Percentiles rank a stretch among this genome's conserved stretches.
Evolutionary conservation across 2,113 vertebrate species (phyloP).

Genomic region (Rhabdornis inornatus): DNA sequence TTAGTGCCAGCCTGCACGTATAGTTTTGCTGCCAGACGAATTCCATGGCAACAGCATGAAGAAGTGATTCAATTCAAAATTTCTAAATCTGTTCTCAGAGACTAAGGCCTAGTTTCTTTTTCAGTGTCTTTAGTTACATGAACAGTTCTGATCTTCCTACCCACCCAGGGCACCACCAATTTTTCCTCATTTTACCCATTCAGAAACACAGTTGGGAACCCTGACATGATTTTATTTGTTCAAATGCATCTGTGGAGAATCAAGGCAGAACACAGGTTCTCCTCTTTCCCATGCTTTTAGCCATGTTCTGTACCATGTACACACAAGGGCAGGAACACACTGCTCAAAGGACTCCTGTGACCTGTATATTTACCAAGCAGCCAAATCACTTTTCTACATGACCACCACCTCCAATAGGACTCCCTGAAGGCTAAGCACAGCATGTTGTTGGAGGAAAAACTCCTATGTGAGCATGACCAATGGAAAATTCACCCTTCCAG

Average conservation of each 20-base stretch:
- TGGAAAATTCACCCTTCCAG: background rate
- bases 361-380: background rate
- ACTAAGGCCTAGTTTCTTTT: background rate
- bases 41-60: background rate
- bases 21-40: background rate
- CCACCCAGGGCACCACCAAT: background rate
- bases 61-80: background rate
- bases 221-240: background rate
- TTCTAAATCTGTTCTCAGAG: background rate
- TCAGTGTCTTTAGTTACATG: background rate
- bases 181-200: background rate
- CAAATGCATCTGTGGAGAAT: background rate
- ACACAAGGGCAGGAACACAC: background rate
- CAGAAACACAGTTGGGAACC: background rate
- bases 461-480: background rate
- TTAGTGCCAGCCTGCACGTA: rapidly evolving
- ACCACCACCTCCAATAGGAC: background rate
- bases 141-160: background rate
- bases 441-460: background rate
- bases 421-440: background rate
- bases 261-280: background rate
- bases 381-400: background rate
- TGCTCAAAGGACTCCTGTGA: background rate
- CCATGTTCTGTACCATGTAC: background rate
- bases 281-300: background rate